Conservation (phyloP, 1,140 invertebrate species). For the Megalonaias nervosa region DNA sequence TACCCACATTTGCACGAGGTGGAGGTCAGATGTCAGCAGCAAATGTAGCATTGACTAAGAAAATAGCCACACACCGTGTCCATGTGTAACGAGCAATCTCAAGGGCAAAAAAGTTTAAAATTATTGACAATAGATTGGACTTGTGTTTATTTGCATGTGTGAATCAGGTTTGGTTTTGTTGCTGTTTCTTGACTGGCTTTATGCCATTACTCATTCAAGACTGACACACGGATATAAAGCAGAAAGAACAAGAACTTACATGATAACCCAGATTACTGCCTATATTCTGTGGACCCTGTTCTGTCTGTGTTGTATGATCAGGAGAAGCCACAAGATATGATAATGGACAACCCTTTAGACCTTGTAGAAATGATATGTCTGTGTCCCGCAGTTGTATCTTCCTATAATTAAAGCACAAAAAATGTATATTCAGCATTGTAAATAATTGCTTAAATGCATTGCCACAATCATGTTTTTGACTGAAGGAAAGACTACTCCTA, state of each 20-base stretch:
- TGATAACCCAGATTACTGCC: not conserved
- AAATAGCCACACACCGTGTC: constrained; percentile 22
- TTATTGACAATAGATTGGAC: constrained; percentile 6
- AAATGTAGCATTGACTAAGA: constrained; percentile 8
- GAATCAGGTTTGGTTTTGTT: constrained; percentile 31
- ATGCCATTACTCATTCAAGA: constrained; percentile 19
- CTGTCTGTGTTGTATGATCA: no score
- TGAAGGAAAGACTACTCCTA: no score
- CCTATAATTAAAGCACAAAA: no score
- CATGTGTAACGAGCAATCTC: constrained; percentile 23
- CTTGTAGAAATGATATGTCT: no score
- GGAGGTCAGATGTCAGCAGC: constrained; percentile 23
- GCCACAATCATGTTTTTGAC: no score
- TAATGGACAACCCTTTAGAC: no score
- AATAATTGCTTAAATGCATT: no score
- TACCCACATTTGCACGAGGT: constrained; percentile 23
- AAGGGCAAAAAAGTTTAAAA: constrained; percentile 4
- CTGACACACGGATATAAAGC: not conserved
- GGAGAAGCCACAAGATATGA: no score
- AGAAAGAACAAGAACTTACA: not conserved
- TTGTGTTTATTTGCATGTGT: constrained; percentile 16
- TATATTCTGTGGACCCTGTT: not conserved
- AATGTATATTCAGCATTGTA: no score
- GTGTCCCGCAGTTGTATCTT: no score
- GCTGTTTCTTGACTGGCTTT: constrained; percentile 28